A percentile compares a stretch with the other conserved stretches of the same genome.
These are phyloP conservation scores for Caiman crocodilus DNA, from an alignment of 2,797 vertebrate species.

Conservation along the genomic window DNA sequence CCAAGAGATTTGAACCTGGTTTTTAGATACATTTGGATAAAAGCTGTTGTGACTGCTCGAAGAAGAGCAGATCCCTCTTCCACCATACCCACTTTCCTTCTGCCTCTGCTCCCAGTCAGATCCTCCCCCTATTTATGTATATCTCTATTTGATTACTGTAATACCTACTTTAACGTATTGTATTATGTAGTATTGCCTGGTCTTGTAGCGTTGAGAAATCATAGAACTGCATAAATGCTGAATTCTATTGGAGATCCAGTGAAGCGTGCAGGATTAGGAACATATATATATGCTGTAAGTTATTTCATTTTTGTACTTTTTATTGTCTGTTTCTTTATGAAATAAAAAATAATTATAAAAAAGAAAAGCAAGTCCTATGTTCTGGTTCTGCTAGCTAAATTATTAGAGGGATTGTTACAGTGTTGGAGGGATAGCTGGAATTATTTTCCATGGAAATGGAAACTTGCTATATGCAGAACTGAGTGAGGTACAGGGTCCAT, in stretches of 20 bases:
- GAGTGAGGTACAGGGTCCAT: background rate
- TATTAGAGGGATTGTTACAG: background rate
- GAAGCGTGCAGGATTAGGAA: background rate
- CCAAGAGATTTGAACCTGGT: background rate
- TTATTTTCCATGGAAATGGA: background rate
- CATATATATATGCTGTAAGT: background rate
- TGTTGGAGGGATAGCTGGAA: background rate
- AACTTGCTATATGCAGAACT: background rate
- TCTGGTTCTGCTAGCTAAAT: background rate
- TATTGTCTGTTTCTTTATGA: background rate
- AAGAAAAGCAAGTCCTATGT: background rate
- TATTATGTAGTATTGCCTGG: too few species aligned
- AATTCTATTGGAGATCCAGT: background rate
- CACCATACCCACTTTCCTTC: background rate
- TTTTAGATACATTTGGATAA: background rate
- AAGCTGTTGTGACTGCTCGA: background rate
- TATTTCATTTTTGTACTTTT: constrained; percentile 1
- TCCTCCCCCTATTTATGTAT: background rate
- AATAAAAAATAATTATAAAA: constrained; percentile 20
- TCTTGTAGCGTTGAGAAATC: background rate
- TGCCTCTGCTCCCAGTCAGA: background rate
- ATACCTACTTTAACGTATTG: rapidly evolving
- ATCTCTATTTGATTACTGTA: background rate
- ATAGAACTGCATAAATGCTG: background rate
- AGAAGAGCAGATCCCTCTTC: background rate